Conservation (phyloP, 2,888 invertebrate genomes). For the Oxycera nigricornis region DNA sequence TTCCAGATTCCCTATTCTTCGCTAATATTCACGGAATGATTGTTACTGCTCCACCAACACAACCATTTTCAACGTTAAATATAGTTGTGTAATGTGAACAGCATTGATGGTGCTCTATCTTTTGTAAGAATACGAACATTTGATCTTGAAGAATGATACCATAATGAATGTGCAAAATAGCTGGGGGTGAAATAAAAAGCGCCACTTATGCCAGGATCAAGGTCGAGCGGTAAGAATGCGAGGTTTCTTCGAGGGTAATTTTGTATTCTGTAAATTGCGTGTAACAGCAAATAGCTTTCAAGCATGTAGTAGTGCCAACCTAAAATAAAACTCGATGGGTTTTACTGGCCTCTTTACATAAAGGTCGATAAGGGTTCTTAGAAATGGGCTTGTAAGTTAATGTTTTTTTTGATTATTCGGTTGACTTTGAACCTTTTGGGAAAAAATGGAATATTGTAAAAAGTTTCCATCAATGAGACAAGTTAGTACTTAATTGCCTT, state of each 20-base stretch:
- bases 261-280: neutral
- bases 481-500: no score
- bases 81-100: neutral
- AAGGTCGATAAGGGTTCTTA: no score
- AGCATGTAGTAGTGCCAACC: neutral
- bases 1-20: neutral
- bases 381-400: no score
- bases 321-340: no score
- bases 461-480: no score
- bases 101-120: neutral
- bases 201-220: neutral
- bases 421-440: no score
- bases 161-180: neutral
- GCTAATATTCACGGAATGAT: neutral
- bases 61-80: neutral
- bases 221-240: neutral
- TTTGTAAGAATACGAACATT: neutral
- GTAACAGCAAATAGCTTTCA: neutral
- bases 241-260: conserved; percentile 9
- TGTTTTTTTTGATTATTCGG: no score
- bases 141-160: neutral
- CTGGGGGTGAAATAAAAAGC: neutral
- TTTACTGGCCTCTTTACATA: no score
- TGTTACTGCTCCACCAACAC: neutral
- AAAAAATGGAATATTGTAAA: no score